Evolutionary conservation across 2,113 vertebrate genomes (phyloP).

Genomic region (Gymnorhina tibicen): DNA sequence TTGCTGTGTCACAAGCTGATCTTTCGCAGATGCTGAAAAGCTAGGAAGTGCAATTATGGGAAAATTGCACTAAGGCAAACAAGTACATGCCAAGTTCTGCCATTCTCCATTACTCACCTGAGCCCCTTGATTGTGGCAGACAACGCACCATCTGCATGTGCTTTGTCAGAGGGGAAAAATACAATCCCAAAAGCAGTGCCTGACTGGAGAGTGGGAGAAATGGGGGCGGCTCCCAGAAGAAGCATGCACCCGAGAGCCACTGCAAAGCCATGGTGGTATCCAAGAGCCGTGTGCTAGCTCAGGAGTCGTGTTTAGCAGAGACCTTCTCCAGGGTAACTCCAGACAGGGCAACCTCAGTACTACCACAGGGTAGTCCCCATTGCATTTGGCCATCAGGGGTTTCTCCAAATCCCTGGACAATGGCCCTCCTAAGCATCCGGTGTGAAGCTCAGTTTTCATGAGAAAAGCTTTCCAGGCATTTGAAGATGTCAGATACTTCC

Average conservation of each 20-base stretch:
- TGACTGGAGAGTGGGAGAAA: neutral
- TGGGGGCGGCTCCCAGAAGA: neutral
- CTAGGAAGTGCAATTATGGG: slow-evolving; percentile 84
- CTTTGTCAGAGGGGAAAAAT: slow-evolving; percentile 70
- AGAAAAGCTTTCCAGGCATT: neutral
- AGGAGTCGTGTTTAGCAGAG: accelerated
- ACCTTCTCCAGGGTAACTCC: neutral
- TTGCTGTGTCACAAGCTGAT: slow-evolving; percentile 81
- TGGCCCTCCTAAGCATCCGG: accelerated
- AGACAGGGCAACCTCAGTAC: neutral
- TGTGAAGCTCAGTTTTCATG: neutral
- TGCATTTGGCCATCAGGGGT: neutral
- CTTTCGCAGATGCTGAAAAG: slow-evolving; percentile 80
- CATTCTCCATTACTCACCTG: slow-evolving; percentile 87
- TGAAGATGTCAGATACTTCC: neutral
- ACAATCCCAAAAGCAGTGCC: neutral
- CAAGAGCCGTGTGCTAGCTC: neutral
- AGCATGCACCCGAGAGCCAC: neutral
- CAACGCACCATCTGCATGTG: slow-evolving; percentile 82
- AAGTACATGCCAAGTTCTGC: slow-evolving; percentile 78
- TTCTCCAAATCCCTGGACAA: neutral
- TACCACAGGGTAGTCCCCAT: neutral
- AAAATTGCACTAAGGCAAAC: slow-evolving; percentile 79
- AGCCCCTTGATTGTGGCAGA: slow-evolving; percentile 80
- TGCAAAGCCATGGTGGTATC: neutral